Evolutionary conservation across 2,113 vertebrate genomes (phyloP), one percentile per base, ranked within the genome.

Genomic region (Petaurus breviceps): DNA sequence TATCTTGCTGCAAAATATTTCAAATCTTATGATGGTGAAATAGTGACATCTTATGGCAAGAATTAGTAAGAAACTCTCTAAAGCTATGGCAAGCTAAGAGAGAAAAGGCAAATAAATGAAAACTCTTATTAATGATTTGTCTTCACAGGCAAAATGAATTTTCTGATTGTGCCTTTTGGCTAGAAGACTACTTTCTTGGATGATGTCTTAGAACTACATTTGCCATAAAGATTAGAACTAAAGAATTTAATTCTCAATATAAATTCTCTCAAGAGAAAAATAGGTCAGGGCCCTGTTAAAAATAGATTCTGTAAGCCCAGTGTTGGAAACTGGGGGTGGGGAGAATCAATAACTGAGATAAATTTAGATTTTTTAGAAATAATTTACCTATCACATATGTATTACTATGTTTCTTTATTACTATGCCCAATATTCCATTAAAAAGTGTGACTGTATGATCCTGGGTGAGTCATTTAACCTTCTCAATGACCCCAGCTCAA

Each of bases 21-120:
- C 49, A 94, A 91, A n/a, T 84, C 55, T 89, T 97, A 98, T 91
- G 0, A 12, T 98, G 98, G 98, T 98, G 84, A 97, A 97, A 98
- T 94, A 98, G n/a, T 98, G 99, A 98, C 99, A 99, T 98, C 98
- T 98, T 97, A 98, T 99, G 99, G 98, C 93, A 26, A 8, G 8
- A 68, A 11, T 1, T 31, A 68, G 97, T 51, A 98, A 94, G 68
- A 94, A 89, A 96, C 93, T 24, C 2, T 43, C 28, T 10, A 14
- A 23, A 90, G 51, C 25, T 91, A 5, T 6, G 46, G 94, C 90
- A 92, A 89, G 47, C 77, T 16, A 94, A 96, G 51, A 0, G 19
- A 23, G 0, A 25, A 3, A 93, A 89, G 31, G 4, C n/a, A 95
- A 92, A 19, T 53, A 91, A 94, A 94, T 22, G 6, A 92, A 92